Evolutionary conservation across 2,888 invertebrate genomes (phyloP).

Genomic region (Leucania comma): DNA sequence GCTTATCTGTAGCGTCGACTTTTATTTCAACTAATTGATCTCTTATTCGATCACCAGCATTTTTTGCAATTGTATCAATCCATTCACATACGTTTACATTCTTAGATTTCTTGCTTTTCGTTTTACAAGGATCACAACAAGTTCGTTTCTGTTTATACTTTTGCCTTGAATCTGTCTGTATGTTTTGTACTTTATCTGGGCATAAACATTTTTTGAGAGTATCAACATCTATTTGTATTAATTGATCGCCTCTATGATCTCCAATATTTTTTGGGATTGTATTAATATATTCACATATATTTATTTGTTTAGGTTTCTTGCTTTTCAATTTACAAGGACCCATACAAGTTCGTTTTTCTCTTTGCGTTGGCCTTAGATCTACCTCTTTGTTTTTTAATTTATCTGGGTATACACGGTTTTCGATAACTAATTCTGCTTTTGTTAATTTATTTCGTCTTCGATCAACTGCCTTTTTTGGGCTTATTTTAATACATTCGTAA

Average conservation of each 20-base stretch:
- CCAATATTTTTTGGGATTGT: constrained; percentile 23
- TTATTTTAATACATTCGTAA: background rate
- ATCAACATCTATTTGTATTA: constrained; percentile 49
- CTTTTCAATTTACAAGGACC: constrained; percentile 62
- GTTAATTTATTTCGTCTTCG: background rate
- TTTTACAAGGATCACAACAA: constrained; percentile 68
- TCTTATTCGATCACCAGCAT: constrained; percentile 41
- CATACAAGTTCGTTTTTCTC: constrained; percentile 54
- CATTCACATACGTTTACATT: background rate
- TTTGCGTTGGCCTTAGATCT: background rate
- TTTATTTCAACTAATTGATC: constrained; percentile 65
- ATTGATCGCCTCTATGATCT: constrained; percentile 48
- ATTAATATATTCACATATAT: background rate
- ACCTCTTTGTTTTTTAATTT: constrained; percentile 67
- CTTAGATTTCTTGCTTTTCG: background rate
- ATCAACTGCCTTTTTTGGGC: background rate
- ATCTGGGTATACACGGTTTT: constrained; percentile 58
- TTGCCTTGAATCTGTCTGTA: constrained; percentile 44
- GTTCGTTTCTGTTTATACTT: constrained; percentile 21
- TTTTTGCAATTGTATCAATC: constrained; percentile 14
- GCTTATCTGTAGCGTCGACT: constrained; percentile 64
- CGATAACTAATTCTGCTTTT: background rate
- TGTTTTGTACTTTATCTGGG: constrained; percentile 65
- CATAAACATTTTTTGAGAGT: constrained; percentile 52
- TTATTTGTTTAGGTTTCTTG: background rate